Conservation (phyloP, 1,140 invertebrate species). For the Aporrectodea caliginosa region DNA sequence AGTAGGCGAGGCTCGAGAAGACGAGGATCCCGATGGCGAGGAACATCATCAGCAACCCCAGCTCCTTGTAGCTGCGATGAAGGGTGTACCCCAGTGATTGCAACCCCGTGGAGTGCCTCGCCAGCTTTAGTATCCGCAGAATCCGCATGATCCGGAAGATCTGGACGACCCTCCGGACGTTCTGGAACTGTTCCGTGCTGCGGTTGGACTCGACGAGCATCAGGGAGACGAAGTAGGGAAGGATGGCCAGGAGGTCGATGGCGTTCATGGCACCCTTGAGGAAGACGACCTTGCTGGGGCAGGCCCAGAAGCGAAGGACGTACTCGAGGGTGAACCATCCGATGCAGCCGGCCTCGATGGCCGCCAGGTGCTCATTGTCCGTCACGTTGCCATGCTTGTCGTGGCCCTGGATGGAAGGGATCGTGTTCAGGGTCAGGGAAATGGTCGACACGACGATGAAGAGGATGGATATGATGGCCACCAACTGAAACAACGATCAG, state of each 20-base stretch:
- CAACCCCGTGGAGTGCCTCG: conserved; percentile 95
- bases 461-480: conserved; percentile 97
- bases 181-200: conserved; percentile 57
- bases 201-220: conserved; percentile 54
- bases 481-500: conserved; percentile 80
- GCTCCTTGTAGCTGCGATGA: conserved; percentile 97
- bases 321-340: conserved; percentile 99
- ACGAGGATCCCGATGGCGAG: conserved; percentile 98
- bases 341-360: conserved; percentile 91
- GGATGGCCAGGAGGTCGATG: conserved; percentile 96
- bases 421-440: conserved; percentile 95
- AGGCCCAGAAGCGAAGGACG: conserved; percentile 67
- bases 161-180: conserved; percentile 72
- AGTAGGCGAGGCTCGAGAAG: conserved; percentile 97
- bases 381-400: conserved; percentile 37
- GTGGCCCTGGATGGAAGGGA: conserved; percentile 78
- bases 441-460: conserved; percentile 99
- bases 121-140: conserved; percentile 94
- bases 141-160: conserved; percentile 99
- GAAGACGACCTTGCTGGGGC: conserved; percentile 49
- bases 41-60: conserved; percentile 97
- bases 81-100: conserved; percentile 98
- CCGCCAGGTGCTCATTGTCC: conserved; percentile 50
- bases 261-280: conserved; percentile 84
- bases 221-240: conserved; percentile 78